Conservation (phyloP, 2,113 vertebrate genomes). For the Cryptomyrus ogoouensis region DNA sequence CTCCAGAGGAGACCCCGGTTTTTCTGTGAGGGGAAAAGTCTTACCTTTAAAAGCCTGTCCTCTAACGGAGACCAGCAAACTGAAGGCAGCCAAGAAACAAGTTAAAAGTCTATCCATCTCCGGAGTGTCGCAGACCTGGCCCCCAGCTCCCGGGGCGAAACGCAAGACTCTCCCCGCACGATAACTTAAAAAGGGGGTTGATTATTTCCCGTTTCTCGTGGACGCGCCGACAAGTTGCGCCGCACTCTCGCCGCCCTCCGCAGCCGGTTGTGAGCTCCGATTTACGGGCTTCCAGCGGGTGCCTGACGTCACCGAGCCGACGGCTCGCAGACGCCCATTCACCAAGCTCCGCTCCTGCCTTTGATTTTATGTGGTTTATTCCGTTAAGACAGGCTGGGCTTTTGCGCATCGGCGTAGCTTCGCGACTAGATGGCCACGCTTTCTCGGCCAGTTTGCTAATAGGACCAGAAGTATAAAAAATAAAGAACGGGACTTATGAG, state of each 20-base stretch:
- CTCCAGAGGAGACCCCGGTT: background rate
- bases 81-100: constrained; percentile 53
- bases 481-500: background rate
- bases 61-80: constrained; percentile 54
- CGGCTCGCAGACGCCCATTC: constrained; percentile 33
- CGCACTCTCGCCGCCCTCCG: constrained; percentile 16
- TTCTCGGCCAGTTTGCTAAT: background rate
- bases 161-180: constrained; percentile 32
- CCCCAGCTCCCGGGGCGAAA: constrained; percentile 54
- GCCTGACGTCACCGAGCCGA: constrained; percentile 28
- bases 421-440: background rate
- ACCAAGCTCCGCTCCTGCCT: background rate
- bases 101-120: constrained; percentile 70
- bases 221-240: background rate
- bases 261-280: constrained; percentile 13
- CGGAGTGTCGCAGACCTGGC: constrained; percentile 42
- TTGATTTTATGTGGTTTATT: background rate
- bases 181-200: background rate
- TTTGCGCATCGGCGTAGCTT: background rate
- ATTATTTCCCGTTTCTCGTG: constrained; percentile 32
- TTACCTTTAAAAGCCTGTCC: constrained; percentile 71
- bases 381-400: background rate
- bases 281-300: constrained; percentile 30
- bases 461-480: background rate
- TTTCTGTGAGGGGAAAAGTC: constrained; percentile 21